phyloP scores from a whole-genome alignment of 2,888 invertebrate genomes.

The Pammene fasciana region DNA sequence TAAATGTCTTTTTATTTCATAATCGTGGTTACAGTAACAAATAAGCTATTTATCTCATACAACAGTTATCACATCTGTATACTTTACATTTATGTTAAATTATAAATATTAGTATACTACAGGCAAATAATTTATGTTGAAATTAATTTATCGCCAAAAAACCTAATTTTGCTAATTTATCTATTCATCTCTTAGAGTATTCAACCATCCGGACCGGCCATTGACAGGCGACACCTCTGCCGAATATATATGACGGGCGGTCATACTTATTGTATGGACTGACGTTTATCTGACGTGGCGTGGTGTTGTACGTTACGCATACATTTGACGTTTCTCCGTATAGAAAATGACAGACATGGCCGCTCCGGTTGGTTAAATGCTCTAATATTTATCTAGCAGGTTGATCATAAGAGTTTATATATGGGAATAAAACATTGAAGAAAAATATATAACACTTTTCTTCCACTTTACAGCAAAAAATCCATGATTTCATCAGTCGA shows the following conservation, averaged over 20 bases:
- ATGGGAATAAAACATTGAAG: not conserved
- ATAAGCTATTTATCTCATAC: conserved; percentile 23
- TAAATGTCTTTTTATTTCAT: conserved; percentile 38
- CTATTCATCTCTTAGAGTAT: too few relatives aligned
- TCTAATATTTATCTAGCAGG: conserved; percentile 9
- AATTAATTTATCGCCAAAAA: not conserved
- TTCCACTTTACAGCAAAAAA: not conserved
- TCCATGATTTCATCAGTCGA: conserved; percentile 7
- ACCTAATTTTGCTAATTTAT: not conserved
- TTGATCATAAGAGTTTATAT: not conserved
- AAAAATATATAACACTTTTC: conserved; percentile 12
- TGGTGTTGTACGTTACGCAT: too few relatives aligned
- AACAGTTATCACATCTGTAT: conserved; percentile 37
- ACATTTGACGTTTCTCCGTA: too few relatives aligned
- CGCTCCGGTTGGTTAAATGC: too few relatives aligned
- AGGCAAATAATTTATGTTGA: too few relatives aligned
- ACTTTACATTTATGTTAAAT: conserved; percentile 17
- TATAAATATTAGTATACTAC: conserved; percentile 12
- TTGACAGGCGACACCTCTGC: too few relatives aligned
- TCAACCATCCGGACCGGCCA: too few relatives aligned
- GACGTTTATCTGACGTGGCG: too few relatives aligned
- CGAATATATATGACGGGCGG: too few relatives aligned
- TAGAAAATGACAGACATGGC: too few relatives aligned
- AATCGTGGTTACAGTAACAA: conserved; percentile 32
- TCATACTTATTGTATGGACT: too few relatives aligned